Base-by-base conservation (phyloP, 2,113 vertebrate species). In the Engraulis encrasicolus region DNA sequence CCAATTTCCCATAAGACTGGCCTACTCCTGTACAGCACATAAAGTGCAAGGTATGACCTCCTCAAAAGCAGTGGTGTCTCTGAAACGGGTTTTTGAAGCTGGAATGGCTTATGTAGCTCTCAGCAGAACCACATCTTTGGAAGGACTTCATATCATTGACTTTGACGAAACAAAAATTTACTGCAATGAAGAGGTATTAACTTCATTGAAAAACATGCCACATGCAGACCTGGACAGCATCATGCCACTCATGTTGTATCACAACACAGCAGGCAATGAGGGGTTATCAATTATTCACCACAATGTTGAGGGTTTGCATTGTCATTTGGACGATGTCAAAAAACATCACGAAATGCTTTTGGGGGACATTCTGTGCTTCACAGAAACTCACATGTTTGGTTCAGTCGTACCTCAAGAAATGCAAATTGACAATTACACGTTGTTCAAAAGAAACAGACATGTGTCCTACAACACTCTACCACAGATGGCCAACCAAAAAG, bases 41-140 rank as follows among this genome's bases (percentile, higher is more conserved):
- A 89, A 89, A 58, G 84, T 87, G 6, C 84, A 89, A 82, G 86
- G 84, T 15, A 85, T 87, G 84, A 88, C 83, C 6, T 85, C 83
- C 3, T 11, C 78, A 18, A 12, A 66, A 74, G 85, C 83, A 2
- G 83, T 83, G 14, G 79, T 85, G 27, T 86, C 66, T 19, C 52
- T 86, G 7, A 82, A 86, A 6, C n/a, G 31, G 2, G 52, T 82
- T 9, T 87, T 89, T 48, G 84, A 87, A 85, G 37, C 74, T 37
- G 88, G 88, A n/a, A 86, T 86, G 85, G 87, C 84, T 18, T 85
- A 85, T 23, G 82, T 86, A 54, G 84, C 87, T 48, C 81, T 87
- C 34, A 86, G 85, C 52, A 83, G 85, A 83, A 85, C 78, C 18
- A 86, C 82, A 1, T 82, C 82, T 4, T 77, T 89, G 1, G 12